Conservation (phyloP, 2,888 invertebrate genomes). For the Cephonodes hylas region DNA sequence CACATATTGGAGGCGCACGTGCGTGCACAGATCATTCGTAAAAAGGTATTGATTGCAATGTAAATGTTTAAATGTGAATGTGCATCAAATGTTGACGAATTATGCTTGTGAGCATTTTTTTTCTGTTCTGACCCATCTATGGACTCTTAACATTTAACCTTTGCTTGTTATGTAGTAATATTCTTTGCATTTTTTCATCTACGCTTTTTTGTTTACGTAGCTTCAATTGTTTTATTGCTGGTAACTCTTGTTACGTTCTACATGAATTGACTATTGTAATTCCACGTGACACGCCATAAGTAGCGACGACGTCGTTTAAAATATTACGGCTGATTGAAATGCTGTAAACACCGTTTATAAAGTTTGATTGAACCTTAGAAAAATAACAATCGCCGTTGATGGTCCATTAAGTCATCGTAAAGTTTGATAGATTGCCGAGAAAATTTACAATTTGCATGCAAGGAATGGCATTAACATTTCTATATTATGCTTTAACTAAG, state of each 20-base stretch:
- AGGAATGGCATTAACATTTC: neutral
- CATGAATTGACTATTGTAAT: conserved; percentile 4
- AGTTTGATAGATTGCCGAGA: neutral
- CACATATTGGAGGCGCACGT: conserved; percentile 99
- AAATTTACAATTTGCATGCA: neutral
- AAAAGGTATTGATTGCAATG: conserved; percentile 81
- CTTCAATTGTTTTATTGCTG: conserved; percentile 5
- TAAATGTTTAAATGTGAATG: conserved; percentile 29
- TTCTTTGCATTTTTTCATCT: neutral
- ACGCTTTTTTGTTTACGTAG: conserved; percentile 12
- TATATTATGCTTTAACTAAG: neutral
- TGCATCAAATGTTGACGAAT: conserved; percentile 26
- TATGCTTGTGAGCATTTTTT: conserved; percentile 19
- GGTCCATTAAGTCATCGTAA: neutral
- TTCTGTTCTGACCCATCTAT: conserved; percentile 65
- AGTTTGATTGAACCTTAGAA: neutral
- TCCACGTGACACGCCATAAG: conserved; percentile 1
- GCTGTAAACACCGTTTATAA: conserved; percentile 1
- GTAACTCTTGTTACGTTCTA: conserved; percentile 2
- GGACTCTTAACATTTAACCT: conserved; percentile 42
- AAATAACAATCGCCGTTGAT: neutral
- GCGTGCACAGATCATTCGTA: conserved; percentile 95
- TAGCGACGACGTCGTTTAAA: neutral
- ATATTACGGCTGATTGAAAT: conserved; percentile 1
- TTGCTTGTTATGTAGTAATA: conserved; percentile 24